phyloP scores from a whole-genome alignment of 2,888 invertebrate genomes.

The Drosophila lacicola region DNA sequence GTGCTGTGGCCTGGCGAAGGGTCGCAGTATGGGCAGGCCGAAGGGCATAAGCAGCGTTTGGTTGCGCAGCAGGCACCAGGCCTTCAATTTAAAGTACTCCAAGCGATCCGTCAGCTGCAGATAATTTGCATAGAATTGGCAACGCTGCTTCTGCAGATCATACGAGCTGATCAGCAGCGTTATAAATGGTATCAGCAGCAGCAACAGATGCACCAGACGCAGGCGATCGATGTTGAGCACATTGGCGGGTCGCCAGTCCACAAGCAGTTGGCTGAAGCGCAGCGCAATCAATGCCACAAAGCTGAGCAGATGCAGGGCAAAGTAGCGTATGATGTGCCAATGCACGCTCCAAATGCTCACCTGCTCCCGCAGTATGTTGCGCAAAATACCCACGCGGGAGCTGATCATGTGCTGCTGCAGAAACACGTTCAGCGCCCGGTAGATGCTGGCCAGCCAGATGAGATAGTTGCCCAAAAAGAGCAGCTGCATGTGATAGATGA shows the following conservation, averaged over 20 bases:
- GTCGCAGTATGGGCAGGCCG: constrained; percentile 48
- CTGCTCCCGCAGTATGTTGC: constrained; percentile 39
- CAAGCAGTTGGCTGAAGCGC: neutral
- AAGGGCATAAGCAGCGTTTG: constrained; percentile 54
- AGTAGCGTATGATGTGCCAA: constrained; percentile 41
- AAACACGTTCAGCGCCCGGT: constrained; percentile 50
- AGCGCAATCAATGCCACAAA: constrained; percentile 31
- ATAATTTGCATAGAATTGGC: constrained; percentile 31
- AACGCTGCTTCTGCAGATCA: constrained; percentile 46
- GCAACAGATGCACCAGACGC: constrained; percentile 24
- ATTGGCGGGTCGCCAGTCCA: neutral
- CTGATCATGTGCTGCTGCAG: constrained; percentile 44
- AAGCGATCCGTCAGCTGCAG: constrained; percentile 38
- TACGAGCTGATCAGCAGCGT: constrained; percentile 29
- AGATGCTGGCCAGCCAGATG: constrained; percentile 59
- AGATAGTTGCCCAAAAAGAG: constrained; percentile 60
- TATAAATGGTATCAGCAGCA: constrained; percentile 28
- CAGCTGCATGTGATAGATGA: constrained; percentile 49
- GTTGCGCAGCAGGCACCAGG: constrained; percentile 52
- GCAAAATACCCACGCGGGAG: constrained; percentile 29
- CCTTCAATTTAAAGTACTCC: constrained; percentile 44
- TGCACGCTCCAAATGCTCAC: constrained; percentile 34
- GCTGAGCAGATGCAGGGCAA: constrained; percentile 46
- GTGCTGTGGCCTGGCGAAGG: neutral
- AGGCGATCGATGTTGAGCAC: constrained; percentile 36